Evolutionary conservation across 2,113 vertebrate species (phyloP).

Genomic region (Archilochus colubris): DNA sequence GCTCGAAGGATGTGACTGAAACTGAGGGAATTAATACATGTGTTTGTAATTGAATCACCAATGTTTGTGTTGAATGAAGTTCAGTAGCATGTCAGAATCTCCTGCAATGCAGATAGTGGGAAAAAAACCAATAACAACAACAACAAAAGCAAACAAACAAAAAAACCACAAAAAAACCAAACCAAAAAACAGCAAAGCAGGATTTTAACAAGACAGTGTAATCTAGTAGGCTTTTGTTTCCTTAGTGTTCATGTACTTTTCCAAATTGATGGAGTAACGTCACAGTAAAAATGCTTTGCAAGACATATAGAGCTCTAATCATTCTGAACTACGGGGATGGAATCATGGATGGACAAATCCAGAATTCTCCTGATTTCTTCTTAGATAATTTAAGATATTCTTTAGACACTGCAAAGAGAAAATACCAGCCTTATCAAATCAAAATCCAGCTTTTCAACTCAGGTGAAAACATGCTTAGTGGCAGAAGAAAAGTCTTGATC

Average conservation of each 20-base stretch:
- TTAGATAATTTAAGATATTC: neutral
- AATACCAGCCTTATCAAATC: neutral
- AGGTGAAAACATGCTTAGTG: neutral
- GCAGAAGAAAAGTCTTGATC: neutral
- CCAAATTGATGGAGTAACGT: neutral
- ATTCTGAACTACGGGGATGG: neutral
- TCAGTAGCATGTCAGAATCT: neutral
- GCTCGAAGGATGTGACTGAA: neutral
- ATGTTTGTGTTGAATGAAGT: neutral
- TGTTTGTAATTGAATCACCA: neutral
- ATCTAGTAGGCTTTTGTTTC: neutral
- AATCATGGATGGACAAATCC: neutral
- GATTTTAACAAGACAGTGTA: neutral
- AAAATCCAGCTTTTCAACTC: neutral
- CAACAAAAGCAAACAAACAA: too few species aligned
- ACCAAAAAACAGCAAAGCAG: neutral
- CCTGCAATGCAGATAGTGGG: neutral
- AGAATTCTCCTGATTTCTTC: neutral
- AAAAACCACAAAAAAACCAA: too few species aligned
- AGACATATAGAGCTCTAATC: neutral
- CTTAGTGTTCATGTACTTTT: neutral
- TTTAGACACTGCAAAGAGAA: neutral
- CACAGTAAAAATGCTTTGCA: neutral
- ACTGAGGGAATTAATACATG: neutral
- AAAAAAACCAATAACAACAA: neutral